phyloP scores from a whole-genome alignment of 1,140 invertebrate genomes.

The Drosophila triauraria region DNA sequence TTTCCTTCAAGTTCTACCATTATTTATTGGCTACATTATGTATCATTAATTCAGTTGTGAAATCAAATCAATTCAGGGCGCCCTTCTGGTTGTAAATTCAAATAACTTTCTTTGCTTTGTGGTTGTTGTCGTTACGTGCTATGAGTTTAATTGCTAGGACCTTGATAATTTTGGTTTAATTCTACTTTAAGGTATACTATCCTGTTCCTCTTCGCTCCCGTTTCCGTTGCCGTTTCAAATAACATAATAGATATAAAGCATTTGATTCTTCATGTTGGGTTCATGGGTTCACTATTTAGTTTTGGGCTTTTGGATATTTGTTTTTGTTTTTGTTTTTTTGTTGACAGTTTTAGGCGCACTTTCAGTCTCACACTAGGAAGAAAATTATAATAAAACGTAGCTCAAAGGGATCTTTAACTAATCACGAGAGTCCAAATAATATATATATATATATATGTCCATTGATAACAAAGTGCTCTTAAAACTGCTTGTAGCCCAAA shows the following conservation, averaged over 20 bases:
- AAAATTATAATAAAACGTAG: slow-evolving; percentile 34
- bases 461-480: slow-evolving; percentile 56
- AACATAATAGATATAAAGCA: slow-evolving; percentile 69
- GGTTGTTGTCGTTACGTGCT: slow-evolving; percentile 52
- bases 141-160: slow-evolving; percentile 71
- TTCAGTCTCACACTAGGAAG: slow-evolving; percentile 77
- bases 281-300: slow-evolving; percentile 26
- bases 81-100: slow-evolving; percentile 55
- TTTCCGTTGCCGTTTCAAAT: slow-evolving; percentile 27
- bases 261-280: slow-evolving; percentile 57
- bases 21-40: slow-evolving; percentile 57
- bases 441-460: slow-evolving; percentile 34
- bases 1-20: slow-evolving; percentile 47
- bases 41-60: slow-evolving; percentile 37
- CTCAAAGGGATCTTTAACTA: slow-evolving; percentile 17
- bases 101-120: slow-evolving; percentile 43
- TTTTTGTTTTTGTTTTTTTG: slow-evolving; percentile 5
- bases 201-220: slow-evolving; percentile 23
- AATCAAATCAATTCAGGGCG: slow-evolving; percentile 48
- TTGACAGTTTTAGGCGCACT: slow-evolving; percentile 54
- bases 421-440: slow-evolving; percentile 20
- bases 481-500: slow-evolving; percentile 44
- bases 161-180: slow-evolving; percentile 77
- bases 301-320: slow-evolving; percentile 33
- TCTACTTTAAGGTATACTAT: slow-evolving; percentile 73